These are phyloP conservation scores for Cybosia mesomella DNA, from an alignment of 2,888 invertebrate species.

Conservation along the genomic window DNA sequence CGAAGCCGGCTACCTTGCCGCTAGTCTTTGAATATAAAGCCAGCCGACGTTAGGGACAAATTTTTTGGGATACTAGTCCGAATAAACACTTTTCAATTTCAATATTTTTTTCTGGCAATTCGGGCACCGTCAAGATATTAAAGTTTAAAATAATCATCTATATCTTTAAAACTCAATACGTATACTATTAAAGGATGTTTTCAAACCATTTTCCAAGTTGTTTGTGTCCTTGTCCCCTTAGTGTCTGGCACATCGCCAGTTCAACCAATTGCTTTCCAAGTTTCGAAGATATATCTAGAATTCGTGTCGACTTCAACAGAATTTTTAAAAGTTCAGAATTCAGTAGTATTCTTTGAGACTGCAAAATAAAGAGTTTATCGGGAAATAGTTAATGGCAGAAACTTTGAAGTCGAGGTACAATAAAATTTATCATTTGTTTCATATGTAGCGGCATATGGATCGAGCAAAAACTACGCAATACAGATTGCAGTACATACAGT, in stretches of 20 bases:
- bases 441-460: neutral
- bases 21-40: too few relatives aligned
- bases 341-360: neutral
- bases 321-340: constrained; percentile 2
- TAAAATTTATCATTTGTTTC: neutral
- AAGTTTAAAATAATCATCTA: too few relatives aligned
- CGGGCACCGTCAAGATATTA: too few relatives aligned
- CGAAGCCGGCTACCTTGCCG: too few relatives aligned
- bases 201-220: neutral
- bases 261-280: neutral
- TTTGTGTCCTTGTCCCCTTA: neutral
- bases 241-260: neutral
- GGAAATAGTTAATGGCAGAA: neutral
- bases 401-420: neutral
- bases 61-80: too few relatives aligned
- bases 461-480: neutral
- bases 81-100: too few relatives aligned
- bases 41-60: too few relatives aligned
- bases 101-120: too few relatives aligned
- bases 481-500: too few relatives aligned
- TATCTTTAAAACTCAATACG: neutral
- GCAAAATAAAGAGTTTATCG: neutral
- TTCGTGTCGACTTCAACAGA: neutral
- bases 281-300: neutral
- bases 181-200: neutral